These are phyloP conservation scores for Eilema depressum DNA, from an alignment of 2,888 invertebrate genomes.

Conservation along the genomic window DNA sequence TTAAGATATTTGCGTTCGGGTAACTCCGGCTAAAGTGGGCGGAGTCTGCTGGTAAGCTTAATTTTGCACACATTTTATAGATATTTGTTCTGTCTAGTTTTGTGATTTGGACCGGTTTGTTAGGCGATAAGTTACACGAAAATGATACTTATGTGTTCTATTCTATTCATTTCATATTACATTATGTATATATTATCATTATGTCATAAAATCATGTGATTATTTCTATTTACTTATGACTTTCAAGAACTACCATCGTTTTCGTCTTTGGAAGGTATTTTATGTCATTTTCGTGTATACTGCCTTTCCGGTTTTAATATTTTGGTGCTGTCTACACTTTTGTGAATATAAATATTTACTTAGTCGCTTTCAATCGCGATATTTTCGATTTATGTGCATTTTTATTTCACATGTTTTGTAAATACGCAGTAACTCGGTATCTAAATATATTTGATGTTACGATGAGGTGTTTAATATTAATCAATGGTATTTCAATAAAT, in stretches of 20 bases:
- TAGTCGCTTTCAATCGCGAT: constrained; percentile 32
- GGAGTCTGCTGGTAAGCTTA: constrained; percentile 33
- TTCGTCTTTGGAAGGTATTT: not conserved
- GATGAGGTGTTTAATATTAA: constrained; percentile 61
- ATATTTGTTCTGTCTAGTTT: constrained; percentile 47
- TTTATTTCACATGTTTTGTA: constrained; percentile 64
- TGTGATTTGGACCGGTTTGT: constrained; percentile 25
- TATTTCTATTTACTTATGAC: not conserved
- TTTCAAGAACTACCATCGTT: not conserved
- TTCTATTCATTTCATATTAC: constrained; percentile 5
- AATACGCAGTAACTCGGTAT: constrained; percentile 66
- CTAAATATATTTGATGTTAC: constrained; percentile 58
- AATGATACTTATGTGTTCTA: constrained; percentile 32
- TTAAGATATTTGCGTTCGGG: constrained; percentile 13
- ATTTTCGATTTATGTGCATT: constrained; percentile 60
- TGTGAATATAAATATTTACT: constrained; percentile 47
- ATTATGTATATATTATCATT: constrained; percentile 15
- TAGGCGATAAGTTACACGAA: constrained; percentile 41
- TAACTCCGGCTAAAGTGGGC: constrained; percentile 15
- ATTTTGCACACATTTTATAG: constrained; percentile 41
- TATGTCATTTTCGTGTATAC: constrained; percentile 38
- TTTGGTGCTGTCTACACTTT: constrained; percentile 53
- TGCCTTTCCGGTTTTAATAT: constrained; percentile 36
- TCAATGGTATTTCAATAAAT: constrained; percentile 75
- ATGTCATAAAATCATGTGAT: not conserved